Evolutionary conservation across 35 echinoderm and acorn worm species (phyloP).

Genomic region (Nesometra sesokonis): DNA sequence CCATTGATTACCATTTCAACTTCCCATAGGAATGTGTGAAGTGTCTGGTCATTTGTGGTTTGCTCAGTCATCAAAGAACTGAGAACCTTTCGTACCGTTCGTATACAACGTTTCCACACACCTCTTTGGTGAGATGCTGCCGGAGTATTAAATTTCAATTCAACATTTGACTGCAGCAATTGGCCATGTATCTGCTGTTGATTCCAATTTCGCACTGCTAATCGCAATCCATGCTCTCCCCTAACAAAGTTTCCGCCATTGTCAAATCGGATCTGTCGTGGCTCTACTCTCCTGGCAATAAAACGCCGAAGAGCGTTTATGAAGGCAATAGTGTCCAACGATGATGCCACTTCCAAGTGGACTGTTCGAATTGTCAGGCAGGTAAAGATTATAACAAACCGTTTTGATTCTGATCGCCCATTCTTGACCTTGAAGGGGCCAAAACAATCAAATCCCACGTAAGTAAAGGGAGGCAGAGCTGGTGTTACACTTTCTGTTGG

Average conservation of each 20-base stretch:
- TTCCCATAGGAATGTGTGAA: background rate
- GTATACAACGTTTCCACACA: conserved; percentile 27
- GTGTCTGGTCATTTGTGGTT: background rate
- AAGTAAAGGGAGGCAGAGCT: background rate
- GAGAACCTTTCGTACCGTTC: background rate
- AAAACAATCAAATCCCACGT: background rate
- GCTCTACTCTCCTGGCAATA: background rate
- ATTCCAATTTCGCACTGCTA: background rate
- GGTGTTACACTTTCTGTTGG: background rate
- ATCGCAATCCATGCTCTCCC: background rate
- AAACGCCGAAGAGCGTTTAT: background rate
- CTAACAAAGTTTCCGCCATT: conserved; percentile 1
- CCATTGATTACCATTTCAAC: background rate
- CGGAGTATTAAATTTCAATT: conserved; percentile 5
- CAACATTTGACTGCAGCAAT: background rate
- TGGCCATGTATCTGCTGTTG: background rate
- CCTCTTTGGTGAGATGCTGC: conserved; percentile 25
- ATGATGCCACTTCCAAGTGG: background rate
- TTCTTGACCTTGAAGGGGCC: background rate
- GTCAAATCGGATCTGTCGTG: background rate
- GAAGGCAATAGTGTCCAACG: background rate
- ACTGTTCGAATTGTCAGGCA: background rate
- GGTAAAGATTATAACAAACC: background rate
- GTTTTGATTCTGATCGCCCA: background rate
- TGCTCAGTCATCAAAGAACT: background rate